Evolutionary conservation across 2,888 invertebrate species (phyloP), one percentile per base, ranked within the genome.

Genomic region (Trachelus stipa): DNA sequence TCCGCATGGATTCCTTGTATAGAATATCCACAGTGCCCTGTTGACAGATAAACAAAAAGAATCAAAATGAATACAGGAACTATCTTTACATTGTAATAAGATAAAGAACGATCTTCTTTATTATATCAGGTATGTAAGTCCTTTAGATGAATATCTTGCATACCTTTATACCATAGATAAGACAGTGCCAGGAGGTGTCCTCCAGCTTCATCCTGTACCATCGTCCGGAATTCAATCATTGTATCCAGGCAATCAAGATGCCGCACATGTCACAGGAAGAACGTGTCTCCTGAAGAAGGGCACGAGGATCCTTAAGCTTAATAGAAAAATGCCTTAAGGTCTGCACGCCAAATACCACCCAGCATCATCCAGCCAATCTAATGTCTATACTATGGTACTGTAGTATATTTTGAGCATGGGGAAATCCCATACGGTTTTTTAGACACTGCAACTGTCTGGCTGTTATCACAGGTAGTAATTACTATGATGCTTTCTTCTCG

Each of bases 161-260:
- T 56, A 56, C 56, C 56, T 56, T 23, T 56, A 9, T 56, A 56
- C 23, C 56, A 23, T 9, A 56, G 56, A 56, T 6, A 23, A 56
- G 2, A 23, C 56, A 56, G 56, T 56, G 56, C 9, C 56, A 56
- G 56, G 2, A 56, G 56, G 56, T 56, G 15, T 56, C 6, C 56
- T 56, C 9, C 56, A 56, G 23, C 9, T 56, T 56, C 9, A 9
- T 56, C 56, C 56, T 34, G 71, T 11, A 34, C 31, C 33, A 31
- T 71, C 76, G 69, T 37, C 11, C 23, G 68, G 78, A 78, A 76
- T 76, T 78, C 73, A 71, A 78, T 78, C 78, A 75, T 30, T 12
- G 23, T 75, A 40, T 71, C 75, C 71, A 69, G 30, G 75, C 78
- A 79, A 79, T 79, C 79, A 76, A 79, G 76, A 79, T 79, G 73